These are phyloP conservation scores for Acrobasis consociella DNA, from an alignment of 2,888 invertebrate genomes.

Conservation along the genomic window DNA sequence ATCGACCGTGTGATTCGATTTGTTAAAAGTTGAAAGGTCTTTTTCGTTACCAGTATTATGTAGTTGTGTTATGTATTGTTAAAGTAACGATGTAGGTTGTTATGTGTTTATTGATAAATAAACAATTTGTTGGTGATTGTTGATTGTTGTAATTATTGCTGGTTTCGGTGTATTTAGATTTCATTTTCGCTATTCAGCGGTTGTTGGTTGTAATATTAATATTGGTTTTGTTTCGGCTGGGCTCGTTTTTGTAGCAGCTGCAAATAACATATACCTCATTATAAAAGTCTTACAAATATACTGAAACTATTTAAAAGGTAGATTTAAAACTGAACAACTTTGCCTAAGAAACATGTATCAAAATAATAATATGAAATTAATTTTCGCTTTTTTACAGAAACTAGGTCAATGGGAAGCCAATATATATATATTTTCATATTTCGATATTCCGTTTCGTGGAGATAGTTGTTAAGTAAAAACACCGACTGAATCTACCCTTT, in stretches of 20 bases:
- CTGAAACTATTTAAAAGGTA: no score
- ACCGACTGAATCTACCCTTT: no score
- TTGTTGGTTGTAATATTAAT: neutral
- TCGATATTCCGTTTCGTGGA: no score
- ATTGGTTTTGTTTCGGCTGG: neutral
- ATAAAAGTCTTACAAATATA: no score
- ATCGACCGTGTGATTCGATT: slow-evolving; percentile 41
- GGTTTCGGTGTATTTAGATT: neutral
- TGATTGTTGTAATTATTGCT: neutral
- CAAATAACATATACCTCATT: no score
- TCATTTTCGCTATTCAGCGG: neutral
- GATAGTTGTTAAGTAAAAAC: no score
- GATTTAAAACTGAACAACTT: no score
- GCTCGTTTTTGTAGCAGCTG: neutral
- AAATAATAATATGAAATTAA: no score
- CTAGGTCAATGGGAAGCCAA: no score
- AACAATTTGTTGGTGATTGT: neutral
- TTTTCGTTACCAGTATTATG: slow-evolving; percentile 24
- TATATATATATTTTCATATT: no score
- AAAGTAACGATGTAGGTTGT: slow-evolving; percentile 16
- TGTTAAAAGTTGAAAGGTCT: slow-evolving; percentile 23
- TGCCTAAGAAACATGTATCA: no score
- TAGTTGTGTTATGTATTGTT: slow-evolving; percentile 20
- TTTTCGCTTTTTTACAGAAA: no score
- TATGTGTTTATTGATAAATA: slow-evolving; percentile 18